Evolutionary conservation across 2,113 vertebrate species (phyloP).

Genomic region (Mystacornis crossleyi): DNA sequence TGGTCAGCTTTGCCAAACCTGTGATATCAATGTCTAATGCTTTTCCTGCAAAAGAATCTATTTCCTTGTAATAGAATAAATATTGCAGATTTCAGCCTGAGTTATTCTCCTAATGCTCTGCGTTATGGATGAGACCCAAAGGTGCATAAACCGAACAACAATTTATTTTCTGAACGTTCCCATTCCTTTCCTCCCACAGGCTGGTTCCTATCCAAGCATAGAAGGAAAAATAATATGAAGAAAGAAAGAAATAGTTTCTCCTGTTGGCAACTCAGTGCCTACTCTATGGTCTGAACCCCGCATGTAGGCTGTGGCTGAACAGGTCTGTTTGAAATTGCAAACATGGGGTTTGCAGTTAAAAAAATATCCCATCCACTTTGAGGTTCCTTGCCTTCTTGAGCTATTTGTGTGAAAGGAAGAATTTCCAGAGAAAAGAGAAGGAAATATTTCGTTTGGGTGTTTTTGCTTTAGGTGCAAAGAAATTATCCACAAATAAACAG

Average conservation of each 20-base stretch:
- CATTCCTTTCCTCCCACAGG: background rate
- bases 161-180: constrained; percentile 13
- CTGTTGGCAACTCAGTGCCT: background rate
- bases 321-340: background rate
- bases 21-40: background rate
- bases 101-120: background rate
- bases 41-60: background rate
- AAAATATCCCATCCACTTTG: background rate
- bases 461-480: background rate
- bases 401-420: background rate
- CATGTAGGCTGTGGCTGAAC: background rate
- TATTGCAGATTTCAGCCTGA: constrained; percentile 6
- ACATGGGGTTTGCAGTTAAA: background rate
- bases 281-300: background rate
- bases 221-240: background rate
- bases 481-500: background rate
- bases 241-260: background rate
- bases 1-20: background rate
- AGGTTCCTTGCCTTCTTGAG: background rate
- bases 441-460: background rate
- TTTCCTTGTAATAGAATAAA: constrained; percentile 12
- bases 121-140: constrained; percentile 35
- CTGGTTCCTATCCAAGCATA: background rate
- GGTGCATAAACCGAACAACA: background rate
- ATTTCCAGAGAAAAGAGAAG: background rate